Percentiles rank a stretch among this genome's conserved stretches.
Evolutionary conservation across 2,113 vertebrate species (phyloP).

Genomic region (Mustela nigripes): DNA sequence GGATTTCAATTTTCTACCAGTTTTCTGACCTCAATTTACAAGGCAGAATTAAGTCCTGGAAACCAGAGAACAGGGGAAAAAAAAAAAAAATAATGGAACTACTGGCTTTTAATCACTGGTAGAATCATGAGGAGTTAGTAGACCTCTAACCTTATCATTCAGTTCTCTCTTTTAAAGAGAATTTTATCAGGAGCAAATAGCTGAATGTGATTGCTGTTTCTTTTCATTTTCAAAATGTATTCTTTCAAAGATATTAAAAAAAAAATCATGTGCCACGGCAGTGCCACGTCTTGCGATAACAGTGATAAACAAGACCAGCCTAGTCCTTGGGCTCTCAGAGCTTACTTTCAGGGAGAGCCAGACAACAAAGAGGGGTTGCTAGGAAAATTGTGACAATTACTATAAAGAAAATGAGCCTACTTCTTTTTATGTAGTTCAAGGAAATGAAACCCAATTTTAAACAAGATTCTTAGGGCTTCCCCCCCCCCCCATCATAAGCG

Average conservation of each 20-base stretch:
- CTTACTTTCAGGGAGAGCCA: background rate
- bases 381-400: background rate
- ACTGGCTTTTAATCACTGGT: constrained; percentile 80
- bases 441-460: constrained; percentile 77
- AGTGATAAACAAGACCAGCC: background rate
- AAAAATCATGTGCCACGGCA: background rate
- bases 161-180: constrained; percentile 68
- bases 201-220: background rate
- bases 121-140: constrained; percentile 44
- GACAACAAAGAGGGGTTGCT: background rate
- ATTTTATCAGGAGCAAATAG: constrained; percentile 13
- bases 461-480: constrained; percentile 2
- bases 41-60: constrained; percentile 72
- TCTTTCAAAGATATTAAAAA: background rate
- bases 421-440: constrained; percentile 62
- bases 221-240: background rate
- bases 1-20: constrained; percentile 79
- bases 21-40: constrained; percentile 85
- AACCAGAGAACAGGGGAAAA: constrained; percentile 68
- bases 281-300: background rate
- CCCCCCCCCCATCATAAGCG: background rate
- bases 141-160: constrained; percentile 73
- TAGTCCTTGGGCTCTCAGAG: background rate
- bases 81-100: constrained; percentile 61
- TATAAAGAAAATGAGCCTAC: background rate